Percentiles rank a stretch among this genome's conserved stretches.
Conservation (phyloP, 2,888 invertebrate genomes). For the Heteromyza rotundicornis region DNA sequence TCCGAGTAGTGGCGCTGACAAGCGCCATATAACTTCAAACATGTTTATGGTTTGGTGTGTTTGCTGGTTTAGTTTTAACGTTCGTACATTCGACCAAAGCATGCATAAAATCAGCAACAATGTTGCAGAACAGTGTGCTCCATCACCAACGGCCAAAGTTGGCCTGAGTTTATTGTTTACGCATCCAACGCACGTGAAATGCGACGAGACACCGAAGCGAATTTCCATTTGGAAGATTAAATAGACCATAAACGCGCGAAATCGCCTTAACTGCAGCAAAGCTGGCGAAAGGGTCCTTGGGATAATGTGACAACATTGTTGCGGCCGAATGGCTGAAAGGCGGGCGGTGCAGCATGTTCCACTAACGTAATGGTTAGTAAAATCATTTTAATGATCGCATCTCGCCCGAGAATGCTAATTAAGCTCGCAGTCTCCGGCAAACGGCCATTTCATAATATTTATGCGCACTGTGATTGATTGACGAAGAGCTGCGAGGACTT, state of each 20-base stretch:
- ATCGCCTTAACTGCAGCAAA: slow-evolving; percentile 36
- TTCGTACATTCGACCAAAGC: neutral
- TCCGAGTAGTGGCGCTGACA: neutral
- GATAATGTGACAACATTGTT: slow-evolving; percentile 26
- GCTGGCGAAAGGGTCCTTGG: slow-evolving; percentile 4
- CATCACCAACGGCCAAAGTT: neutral
- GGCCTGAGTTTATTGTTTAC: neutral
- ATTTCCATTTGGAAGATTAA: slow-evolving; percentile 47
- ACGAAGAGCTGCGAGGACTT: neutral
- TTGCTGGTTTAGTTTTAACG: neutral
- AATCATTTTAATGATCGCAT: slow-evolving; percentile 29
- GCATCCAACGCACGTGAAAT: neutral
- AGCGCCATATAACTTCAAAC: slow-evolving; percentile 48
- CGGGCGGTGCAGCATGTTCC: slow-evolving; percentile 11
- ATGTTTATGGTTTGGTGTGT: too few relatives aligned
- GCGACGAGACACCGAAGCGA: neutral
- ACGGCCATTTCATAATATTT: slow-evolving; percentile 20
- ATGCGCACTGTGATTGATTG: slow-evolving; percentile 28
- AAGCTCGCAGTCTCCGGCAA: slow-evolving; percentile 8
- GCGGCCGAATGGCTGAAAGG: slow-evolving; percentile 1
- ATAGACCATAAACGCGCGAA: slow-evolving; percentile 52
- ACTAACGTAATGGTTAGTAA: slow-evolving; percentile 22
- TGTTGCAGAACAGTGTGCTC: neutral
- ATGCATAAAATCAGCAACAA: neutral
- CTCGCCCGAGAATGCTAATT: slow-evolving; percentile 27